phyloP scores from a whole-genome alignment of 2,113 vertebrate species.

The Rousettus leschenaultii region DNA sequence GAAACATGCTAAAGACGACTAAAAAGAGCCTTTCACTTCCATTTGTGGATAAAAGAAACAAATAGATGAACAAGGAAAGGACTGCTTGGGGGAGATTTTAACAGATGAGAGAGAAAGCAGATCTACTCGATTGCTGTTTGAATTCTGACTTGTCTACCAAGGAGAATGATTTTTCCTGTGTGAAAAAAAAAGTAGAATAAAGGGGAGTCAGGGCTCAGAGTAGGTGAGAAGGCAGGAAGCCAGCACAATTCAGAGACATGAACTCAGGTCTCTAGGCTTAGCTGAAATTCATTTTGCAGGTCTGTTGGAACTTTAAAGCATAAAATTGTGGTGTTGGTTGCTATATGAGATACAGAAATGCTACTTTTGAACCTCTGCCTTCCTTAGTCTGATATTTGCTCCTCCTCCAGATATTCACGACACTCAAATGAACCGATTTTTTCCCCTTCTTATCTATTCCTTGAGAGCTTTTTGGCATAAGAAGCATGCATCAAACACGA shows the following conservation, averaged over 20 bases:
- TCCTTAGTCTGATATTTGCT: background rate
- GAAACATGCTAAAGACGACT: background rate
- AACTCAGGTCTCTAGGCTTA: background rate
- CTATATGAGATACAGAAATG: background rate
- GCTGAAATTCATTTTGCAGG: background rate
- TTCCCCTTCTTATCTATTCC: background rate
- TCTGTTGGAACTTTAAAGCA: background rate
- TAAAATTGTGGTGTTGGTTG: background rate
- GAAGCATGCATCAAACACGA: background rate
- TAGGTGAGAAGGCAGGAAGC: background rate
- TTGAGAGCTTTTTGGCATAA: background rate
- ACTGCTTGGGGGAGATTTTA: conserved; percentile 33
- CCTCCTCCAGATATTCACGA: conserved; percentile 23
- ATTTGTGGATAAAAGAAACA: background rate
- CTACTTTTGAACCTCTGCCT: background rate
- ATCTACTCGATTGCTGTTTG: background rate
- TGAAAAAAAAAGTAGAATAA: background rate
- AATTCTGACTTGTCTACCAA: conserved; percentile 33
- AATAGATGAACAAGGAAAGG: background rate
- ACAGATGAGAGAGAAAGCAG: conserved; percentile 29
- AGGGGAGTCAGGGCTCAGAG: background rate
- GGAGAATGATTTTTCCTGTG: conserved; percentile 20
- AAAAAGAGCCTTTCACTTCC: background rate
- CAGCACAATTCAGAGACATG: background rate
- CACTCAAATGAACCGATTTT: background rate